Base-by-base conservation (phyloP, 2,888 invertebrate genomes). In the Lepidochrysops patricia region DNA sequence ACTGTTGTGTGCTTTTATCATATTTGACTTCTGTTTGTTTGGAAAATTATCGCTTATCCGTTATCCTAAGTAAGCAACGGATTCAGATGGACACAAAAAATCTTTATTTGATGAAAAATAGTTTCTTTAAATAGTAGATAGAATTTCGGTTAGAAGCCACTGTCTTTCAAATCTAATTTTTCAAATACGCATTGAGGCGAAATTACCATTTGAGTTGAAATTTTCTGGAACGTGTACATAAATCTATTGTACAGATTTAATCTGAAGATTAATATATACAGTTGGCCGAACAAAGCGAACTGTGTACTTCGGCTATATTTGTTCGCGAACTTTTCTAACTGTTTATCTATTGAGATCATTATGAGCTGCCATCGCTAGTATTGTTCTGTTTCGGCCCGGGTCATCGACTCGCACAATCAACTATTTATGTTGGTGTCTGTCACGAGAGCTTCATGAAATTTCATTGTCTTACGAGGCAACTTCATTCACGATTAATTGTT, bases 331-430 rank as follows among this genome's bases (percentile, higher is more conserved):
- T 54, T 54, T 54, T 54, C 29, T 54, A 54, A 32, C 29, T 54
- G 54, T 54, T 52, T 66, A 71, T 70, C 69, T 72, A 73, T 72
- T 74, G 70, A 76, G 74, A 77, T 74, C 68, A 70, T 66, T 77
- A 78, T 72, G 71, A 76, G 74, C 68, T 73, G 74, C 74, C 74
- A 78, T 79, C 67, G 64, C 64, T 70, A 76, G 80, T 82, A 84
- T 84, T 86, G 84, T 86, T 84, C 79, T 83, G 79, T 82, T 84
- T 84, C 79, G 78, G 80, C 77, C 68, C 72, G 73, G 85, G 82
- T 83, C 82, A 71, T 72, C 69, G 84, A 82, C 81, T 82, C 72
- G 67, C 67, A 73, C 78, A 77, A 77, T 79, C 76, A 77, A 76
- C 77, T 80, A 74, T 74, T 64, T 72, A 73, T 74, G 74, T 76